Evolutionary conservation across 2,888 invertebrate genomes (phyloP), one percentile per base, ranked within the genome.

Genomic region (Rapana venosa): DNA sequence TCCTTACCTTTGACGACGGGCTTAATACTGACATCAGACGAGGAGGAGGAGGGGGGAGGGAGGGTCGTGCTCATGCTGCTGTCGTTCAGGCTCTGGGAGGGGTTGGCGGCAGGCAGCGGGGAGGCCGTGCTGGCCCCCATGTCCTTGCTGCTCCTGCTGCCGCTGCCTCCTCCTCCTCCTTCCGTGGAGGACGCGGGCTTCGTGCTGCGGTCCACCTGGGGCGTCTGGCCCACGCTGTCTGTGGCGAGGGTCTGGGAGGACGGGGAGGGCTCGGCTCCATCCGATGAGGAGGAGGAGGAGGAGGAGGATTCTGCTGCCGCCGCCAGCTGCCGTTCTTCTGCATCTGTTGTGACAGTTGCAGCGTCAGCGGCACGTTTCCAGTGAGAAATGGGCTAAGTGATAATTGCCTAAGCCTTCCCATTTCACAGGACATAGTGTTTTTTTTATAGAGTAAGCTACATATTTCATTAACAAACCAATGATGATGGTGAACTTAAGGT

Each of bases 1-100:
- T 91, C 81, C 91, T 91, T 91, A 91, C 91, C 91, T 91, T 91
- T 91, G 61, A 91, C 89, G 26, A 90, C 79, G 22, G 91, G 91
- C 83, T 89, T 91, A 91, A 91, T 91, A 91, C 91, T 91, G 91
- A 91, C 90, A 85, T 89, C 89, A 22, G 85, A 70, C 47, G 85
- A 85, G 32, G 81, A 35, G 79, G 79, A 20, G 35, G 88, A 15
- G 32, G 83, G 20, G 61, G 47, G 20, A 35, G 47, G 5, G 56
- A 1, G 58, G 0, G 90, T 84, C 79, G 89, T 47, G 47, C 47
- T 8, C 47, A 47, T 2, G 47, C 47, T 47, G 47, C 4, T 47
- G 47, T 47, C 47, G 47, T 47, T 47, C 81, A 22, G 36, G 5
- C 22, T 26, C 77, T 32, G 77, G 15, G 61, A 13, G 61, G 61